Evolutionary conservation across 2,797 vertebrate species (phyloP).

Genomic region (Glyptemys insculpta): DNA sequence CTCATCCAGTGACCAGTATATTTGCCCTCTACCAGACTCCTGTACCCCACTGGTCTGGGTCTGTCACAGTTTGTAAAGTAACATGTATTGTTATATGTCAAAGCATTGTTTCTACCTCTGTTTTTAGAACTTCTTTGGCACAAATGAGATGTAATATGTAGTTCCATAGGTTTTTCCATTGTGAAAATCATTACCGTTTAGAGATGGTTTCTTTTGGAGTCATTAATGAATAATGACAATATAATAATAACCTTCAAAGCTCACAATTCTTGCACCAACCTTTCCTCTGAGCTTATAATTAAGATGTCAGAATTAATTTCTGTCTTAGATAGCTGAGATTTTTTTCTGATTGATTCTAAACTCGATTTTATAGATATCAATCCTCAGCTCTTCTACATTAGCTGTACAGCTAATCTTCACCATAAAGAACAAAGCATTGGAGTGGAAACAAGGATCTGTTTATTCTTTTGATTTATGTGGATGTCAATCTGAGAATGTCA

Average conservation of each 20-base stretch:
- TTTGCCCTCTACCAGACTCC: no score
- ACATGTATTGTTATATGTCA: not conserved
- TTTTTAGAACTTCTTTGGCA: conserved; percentile 41
- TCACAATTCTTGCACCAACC: conserved; percentile 65
- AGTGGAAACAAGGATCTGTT: not conserved
- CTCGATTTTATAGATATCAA: conserved; percentile 53
- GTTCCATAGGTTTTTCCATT: conserved; percentile 58
- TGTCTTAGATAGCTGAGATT: conserved; percentile 58
- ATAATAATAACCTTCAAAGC: conserved; percentile 73
- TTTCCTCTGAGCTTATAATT: conserved; percentile 75
- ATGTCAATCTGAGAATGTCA: not conserved
- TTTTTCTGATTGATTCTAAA: conserved; percentile 55
- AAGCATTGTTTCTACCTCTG: conserved; percentile 40
- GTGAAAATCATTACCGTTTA: conserved; percentile 52
- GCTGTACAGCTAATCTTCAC: not conserved
- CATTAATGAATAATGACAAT: conserved; percentile 77
- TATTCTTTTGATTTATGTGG: conserved; percentile 17
- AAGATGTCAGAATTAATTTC: conserved; percentile 76
- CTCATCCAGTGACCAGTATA: no score
- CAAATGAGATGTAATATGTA: conserved; percentile 43
- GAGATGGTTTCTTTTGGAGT: conserved; percentile 70
- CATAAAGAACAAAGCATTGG: conserved; percentile 1
- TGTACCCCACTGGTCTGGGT: no score
- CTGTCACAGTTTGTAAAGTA: conserved; percentile 20
- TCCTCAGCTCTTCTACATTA: conserved; percentile 38